Evolutionary conservation across 2,113 vertebrate genomes (phyloP).

Genomic region (Coreoperca whiteheadi): DNA sequence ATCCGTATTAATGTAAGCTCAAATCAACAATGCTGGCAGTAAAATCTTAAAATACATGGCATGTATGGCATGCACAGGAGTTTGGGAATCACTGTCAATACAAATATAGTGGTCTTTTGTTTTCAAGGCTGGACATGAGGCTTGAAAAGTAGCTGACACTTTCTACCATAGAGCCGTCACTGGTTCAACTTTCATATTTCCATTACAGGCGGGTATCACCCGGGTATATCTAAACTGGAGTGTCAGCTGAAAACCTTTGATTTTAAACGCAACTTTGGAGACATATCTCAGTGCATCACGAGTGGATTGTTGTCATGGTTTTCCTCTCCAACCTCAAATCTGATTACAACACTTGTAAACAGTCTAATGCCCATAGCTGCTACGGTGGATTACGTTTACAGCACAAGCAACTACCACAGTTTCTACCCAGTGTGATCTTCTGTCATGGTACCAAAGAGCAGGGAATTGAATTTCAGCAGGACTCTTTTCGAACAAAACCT

Average conservation of each 20-base stretch:
- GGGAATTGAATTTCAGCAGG: background rate
- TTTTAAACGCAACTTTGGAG: background rate
- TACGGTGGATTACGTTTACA: conserved; percentile 23
- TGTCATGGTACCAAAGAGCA: background rate
- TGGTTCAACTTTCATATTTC: background rate
- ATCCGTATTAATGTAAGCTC: background rate
- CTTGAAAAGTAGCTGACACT: background rate
- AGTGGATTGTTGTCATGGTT: conserved; percentile 3
- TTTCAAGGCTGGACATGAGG: background rate
- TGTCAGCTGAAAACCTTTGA: background rate
- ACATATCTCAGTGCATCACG: background rate
- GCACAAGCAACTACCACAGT: background rate
- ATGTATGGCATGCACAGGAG: background rate
- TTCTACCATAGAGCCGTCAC: background rate
- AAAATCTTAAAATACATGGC: background rate
- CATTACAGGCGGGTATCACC: too few relatives aligned
- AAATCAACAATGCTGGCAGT: background rate
- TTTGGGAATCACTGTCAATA: background rate
- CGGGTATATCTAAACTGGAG: too few relatives aligned
- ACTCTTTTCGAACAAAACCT: background rate
- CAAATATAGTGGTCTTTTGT: background rate
- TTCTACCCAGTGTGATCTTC: conserved; percentile 7
- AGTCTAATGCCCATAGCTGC: background rate
- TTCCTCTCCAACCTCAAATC: conserved; percentile 21
- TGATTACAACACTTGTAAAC: conserved; percentile 35